Evolutionary conservation across 2,113 vertebrate species (phyloP).

Genomic region (Ancistrus triradiatus): DNA sequence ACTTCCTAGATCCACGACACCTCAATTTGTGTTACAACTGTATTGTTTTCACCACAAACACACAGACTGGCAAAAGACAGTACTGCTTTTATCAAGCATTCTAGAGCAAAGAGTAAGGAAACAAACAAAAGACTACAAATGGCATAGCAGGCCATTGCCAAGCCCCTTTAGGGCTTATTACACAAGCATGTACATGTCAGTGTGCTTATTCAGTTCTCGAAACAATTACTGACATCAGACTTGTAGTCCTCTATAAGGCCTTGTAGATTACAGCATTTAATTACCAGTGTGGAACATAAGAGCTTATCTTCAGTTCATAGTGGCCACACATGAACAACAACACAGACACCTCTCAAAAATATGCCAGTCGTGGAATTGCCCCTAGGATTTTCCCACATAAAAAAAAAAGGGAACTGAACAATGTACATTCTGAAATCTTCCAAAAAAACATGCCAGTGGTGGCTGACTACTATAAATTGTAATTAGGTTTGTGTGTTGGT

Average conservation of each 20-base stretch:
- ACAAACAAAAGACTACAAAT: neutral
- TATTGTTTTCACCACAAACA: neutral
- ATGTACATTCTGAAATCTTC: too few relatives aligned
- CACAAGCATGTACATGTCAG: slow-evolving; percentile 33
- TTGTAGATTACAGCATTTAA: slow-evolving; percentile 9
- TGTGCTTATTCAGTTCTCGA: slow-evolving; percentile 24
- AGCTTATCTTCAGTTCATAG: too few relatives aligned
- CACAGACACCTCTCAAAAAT: too few relatives aligned
- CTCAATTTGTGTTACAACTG: neutral
- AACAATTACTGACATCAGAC: slow-evolving; percentile 38
- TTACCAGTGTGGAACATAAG: slow-evolving; percentile 9
- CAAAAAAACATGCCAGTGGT: too few relatives aligned
- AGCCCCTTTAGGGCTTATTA: too few relatives aligned
- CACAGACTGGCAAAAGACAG: neutral
- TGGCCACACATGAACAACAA: too few relatives aligned
- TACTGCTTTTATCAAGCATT: slow-evolving; percentile 8
- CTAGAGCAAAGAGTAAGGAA: slow-evolving; percentile 5
- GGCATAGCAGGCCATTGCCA: neutral
- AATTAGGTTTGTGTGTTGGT: too few relatives aligned
- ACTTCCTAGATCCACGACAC: neutral
- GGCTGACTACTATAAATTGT: too few relatives aligned
- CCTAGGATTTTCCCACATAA: too few relatives aligned
- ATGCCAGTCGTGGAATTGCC: too few relatives aligned
- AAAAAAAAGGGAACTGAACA: too few relatives aligned
- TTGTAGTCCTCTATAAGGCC: slow-evolving; percentile 20